A percentile compares a stretch with the other conserved stretches of the same genome.
These are phyloP conservation scores for Butorides virescens DNA, from an alignment of 2,113 vertebrate genomes.

Conservation along the genomic window DNA sequence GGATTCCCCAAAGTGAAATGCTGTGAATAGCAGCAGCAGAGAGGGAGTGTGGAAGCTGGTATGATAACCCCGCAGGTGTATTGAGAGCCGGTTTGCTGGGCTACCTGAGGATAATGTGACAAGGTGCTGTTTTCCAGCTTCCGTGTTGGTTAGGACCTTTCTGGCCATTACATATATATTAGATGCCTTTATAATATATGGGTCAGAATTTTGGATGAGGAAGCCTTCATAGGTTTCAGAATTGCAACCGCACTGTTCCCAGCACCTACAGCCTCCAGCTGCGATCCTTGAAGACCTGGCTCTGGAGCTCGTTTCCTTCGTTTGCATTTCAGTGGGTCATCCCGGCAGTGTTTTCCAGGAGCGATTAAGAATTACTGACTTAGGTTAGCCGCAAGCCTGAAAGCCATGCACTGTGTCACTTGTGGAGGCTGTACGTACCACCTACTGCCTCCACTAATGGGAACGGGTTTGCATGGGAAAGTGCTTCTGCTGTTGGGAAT, in stretches of 20 bases:
- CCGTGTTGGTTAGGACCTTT: not conserved
- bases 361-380: not conserved
- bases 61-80: not conserved
- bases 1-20: not conserved
- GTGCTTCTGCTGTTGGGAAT: not conserved
- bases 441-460: not conserved
- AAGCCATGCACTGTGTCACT: not conserved
- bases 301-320: not conserved
- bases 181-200: rapidly evolving
- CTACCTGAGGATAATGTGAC: not conserved
- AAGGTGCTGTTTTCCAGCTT: not conserved
- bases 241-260: not conserved
- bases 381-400: not conserved
- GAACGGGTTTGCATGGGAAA: not conserved
- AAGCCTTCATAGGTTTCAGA: not conserved
- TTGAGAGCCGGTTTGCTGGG: not conserved
- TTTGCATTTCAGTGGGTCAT: not conserved
- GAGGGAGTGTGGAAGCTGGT: not conserved
- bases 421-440: not conserved
- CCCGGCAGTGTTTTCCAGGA: not conserved
- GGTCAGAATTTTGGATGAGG: not conserved
- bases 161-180: not conserved
- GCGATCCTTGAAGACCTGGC: rapidly evolving
- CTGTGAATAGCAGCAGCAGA: not conserved
- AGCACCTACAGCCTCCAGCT: not conserved